phyloP scores from a whole-genome alignment of 1,140 invertebrate species.

The Ceratosolen fusciceps region DNA sequence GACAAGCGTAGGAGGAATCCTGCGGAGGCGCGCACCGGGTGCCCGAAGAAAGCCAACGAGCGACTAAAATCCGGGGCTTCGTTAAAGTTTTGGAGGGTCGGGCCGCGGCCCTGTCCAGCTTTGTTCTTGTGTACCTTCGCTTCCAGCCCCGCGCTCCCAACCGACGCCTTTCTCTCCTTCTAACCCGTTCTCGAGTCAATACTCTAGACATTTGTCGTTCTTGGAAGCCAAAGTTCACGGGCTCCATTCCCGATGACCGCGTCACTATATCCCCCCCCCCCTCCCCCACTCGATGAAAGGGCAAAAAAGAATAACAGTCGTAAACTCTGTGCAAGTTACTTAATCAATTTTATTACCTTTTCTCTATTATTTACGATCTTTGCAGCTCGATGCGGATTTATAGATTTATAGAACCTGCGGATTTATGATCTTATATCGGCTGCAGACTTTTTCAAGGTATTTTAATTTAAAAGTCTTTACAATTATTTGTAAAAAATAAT shows the following conservation, averaged over 20 bases:
- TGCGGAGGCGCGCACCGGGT: neutral
- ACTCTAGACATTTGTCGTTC: constrained; percentile 38
- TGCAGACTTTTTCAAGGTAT: no score
- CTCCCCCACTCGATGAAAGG: neutral
- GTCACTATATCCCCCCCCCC: constrained; percentile 40
- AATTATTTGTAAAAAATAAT: no score
- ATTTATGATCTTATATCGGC: no score
- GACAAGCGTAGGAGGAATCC: constrained; percentile 1
- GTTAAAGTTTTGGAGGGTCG: constrained; percentile 1
- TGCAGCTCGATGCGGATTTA: no score
- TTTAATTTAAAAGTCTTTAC: no score
- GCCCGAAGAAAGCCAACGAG: neutral
- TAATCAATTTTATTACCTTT: no score
- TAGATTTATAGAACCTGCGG: no score
- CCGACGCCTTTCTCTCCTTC: neutral
- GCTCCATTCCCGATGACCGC: constrained; percentile 50
- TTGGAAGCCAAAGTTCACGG: constrained; percentile 19
- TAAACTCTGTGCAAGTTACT: constrained; percentile 39
- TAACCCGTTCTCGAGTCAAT: neutral
- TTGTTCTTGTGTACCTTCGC: neutral
- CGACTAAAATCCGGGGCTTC: constrained; percentile 34
- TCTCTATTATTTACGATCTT: no score
- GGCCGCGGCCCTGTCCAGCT: neutral
- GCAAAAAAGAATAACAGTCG: constrained; percentile 12
- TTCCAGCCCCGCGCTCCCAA: neutral